A percentile compares a stretch with the other conserved stretches of the same genome.
phyloP scores from a whole-genome alignment of 30 jellyfish, hydroid and myxozoan species.

The Hydra vulgaris region DNA sequence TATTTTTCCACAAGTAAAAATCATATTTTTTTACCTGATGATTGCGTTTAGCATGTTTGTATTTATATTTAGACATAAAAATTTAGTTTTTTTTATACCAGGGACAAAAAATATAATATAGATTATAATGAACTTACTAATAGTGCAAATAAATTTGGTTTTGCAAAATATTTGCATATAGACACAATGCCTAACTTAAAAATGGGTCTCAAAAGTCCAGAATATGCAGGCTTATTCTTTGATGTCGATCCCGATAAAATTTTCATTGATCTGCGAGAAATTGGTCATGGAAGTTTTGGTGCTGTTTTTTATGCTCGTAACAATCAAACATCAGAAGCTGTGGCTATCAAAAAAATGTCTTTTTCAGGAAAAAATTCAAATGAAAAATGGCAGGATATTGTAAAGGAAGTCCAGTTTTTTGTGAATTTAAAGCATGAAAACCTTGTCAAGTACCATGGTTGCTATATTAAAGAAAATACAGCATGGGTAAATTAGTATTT shows the following conservation, averaged over 20 bases:
- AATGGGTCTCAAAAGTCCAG: slow-evolving; percentile 57
- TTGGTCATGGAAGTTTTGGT: slow-evolving; percentile 99
- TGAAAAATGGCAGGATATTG: slow-evolving; percentile 99
- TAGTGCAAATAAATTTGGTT: no score
- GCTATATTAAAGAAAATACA: slow-evolving; percentile 87
- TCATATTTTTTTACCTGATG: no score
- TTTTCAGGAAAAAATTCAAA: slow-evolving; percentile 82
- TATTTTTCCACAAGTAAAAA: no score
- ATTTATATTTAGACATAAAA: no score
- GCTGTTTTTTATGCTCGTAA: slow-evolving; percentile 88
- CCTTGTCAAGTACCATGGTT: slow-evolving; percentile 82
- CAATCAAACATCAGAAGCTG: slow-evolving; percentile 66
- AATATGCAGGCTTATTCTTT: slow-evolving; percentile 78
- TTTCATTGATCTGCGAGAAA: slow-evolving; percentile 84
- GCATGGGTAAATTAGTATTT: slow-evolving; percentile 76
- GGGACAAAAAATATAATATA: no score
- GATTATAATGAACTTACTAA: no score
- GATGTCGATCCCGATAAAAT: slow-evolving; percentile 90
- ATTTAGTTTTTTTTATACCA: no score
- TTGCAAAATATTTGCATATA: slow-evolving; percentile 11
- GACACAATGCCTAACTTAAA: slow-evolving; percentile 38
- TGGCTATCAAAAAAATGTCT: slow-evolving; percentile 91
- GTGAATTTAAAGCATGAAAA: slow-evolving; percentile 68
- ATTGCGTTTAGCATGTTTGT: no score
- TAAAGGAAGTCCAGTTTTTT: slow-evolving; percentile 79